Base-by-base conservation (phyloP, 2,797 vertebrate genomes). In the Lithobates sylvaticus region DNA sequence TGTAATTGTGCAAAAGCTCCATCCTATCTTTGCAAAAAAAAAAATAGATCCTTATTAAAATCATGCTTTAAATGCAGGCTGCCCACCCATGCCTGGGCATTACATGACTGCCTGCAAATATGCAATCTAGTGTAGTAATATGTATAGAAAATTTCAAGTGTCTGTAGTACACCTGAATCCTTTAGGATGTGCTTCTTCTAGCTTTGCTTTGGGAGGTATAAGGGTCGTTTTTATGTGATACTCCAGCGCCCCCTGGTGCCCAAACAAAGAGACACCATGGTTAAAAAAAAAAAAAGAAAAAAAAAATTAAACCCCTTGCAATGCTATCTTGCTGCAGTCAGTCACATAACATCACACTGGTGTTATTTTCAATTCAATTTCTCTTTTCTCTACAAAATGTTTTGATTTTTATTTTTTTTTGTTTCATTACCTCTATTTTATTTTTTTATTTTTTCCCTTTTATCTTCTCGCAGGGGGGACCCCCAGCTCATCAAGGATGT, bases 331-430 rank as follows among this genome's bases (percentile, higher is more conserved):
- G 76, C 75, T 83, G 50, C 75, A 86, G 67, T 76, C 65, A 83
- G 74, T 78, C 79, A 76, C 84, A 86, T 86, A 86, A 68, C 84
- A 86, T 80, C 84, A 76, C 84, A 83, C 74, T 72, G 81, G 36
- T 78, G 64, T 71, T 68, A 70, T 78, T 74, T 79, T 73, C 39
- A 76, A 78, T 78, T 67, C 39, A 76, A 5, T 76, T 69, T 47
- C 65, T 27, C 58, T 70, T 36, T 44, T 47, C 34, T 26, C 72
- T 65, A 36, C 61, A 44, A 67, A 75, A 21, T 67, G 75, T 77
- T 1, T 72, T 61, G 10, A 7, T 74, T 26, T 29, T 29, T n/a
- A n/a, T 29, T 29, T 29, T 29, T 29, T 29, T 29, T 76, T 39
- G 15, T 54, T 54, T 5, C 50, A 18, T 54, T 16, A 16, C 44